These are phyloP conservation scores for Neomonachus schauinslandi DNA, from an alignment of 2,113 vertebrate genomes.

Conservation along the genomic window DNA sequence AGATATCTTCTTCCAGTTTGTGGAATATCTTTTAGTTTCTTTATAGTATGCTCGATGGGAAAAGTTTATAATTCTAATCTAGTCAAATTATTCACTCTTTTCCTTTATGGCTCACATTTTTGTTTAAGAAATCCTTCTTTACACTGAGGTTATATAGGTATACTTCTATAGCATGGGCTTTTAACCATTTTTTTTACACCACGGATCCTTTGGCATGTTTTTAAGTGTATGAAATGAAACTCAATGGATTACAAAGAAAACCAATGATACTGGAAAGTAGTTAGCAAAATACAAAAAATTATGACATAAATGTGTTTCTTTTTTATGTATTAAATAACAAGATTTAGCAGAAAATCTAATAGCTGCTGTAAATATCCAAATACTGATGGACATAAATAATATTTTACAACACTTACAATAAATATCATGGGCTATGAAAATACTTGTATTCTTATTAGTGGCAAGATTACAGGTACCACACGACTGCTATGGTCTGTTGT, in stretches of 20 bases:
- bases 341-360: background rate
- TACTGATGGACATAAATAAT: background rate
- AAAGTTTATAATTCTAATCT: background rate
- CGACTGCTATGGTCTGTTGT: background rate
- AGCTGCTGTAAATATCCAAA: background rate
- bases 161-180: background rate
- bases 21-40: background rate
- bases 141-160: background rate
- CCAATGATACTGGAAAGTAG: background rate
- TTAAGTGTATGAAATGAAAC: conserved; percentile 17
- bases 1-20: background rate
- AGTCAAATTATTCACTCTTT: background rate
- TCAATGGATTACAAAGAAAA: background rate
- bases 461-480: background rate
- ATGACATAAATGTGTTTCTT: background rate
- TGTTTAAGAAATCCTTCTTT: background rate
- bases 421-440: background rate
- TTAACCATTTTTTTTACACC: background rate
- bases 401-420: background rate
- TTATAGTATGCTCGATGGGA: background rate
- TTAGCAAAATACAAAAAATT: background rate
- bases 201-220: background rate
- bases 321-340: background rate
- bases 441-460: background rate
- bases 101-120: background rate